Evolutionary conservation across 1,140 invertebrate genomes (phyloP).

Genomic region (Drosophila sturtevanti): DNA sequence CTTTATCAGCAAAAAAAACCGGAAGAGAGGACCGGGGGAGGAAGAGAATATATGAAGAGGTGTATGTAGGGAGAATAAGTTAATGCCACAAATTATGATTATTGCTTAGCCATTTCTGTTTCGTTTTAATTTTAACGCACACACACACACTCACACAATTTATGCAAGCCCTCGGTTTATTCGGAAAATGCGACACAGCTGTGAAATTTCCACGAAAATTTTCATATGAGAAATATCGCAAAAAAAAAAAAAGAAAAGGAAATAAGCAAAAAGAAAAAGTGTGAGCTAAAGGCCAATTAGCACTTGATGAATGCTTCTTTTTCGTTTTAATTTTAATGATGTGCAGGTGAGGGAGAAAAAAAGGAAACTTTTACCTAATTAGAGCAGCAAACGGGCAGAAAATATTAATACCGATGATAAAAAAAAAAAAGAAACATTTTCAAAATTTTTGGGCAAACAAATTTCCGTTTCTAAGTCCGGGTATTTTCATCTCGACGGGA

Average conservation of each 20-base stretch:
- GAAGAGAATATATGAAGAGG: too few relatives aligned
- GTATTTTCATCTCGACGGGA: too few relatives aligned
- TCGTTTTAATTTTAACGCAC: constrained; percentile 60
- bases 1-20: constrained; percentile 38
- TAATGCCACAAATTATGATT: constrained; percentile 77
- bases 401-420: neutral
- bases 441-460: too few relatives aligned
- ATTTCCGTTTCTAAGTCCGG: too few relatives aligned
- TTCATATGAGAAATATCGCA: neutral
- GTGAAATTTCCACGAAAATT: constrained; percentile 22
- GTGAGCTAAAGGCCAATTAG: constrained; percentile 46
- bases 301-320: constrained; percentile 45
- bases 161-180: constrained; percentile 2
- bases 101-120: constrained; percentile 69
- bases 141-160: constrained; percentile 23
- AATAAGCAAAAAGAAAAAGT: neutral
- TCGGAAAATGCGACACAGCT: constrained; percentile 34
- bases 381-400: neutral
- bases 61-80: constrained; percentile 6
- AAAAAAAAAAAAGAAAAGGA: neutral
- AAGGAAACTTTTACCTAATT: constrained; percentile 26
- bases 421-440: constrained; percentile 1
- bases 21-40: neutral
- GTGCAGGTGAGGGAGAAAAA: constrained; percentile 28
- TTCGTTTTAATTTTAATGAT: constrained; percentile 35